Conservation (phyloP, 2,797 vertebrate species). For the Xiphorhynchus erythropygius region DNA sequence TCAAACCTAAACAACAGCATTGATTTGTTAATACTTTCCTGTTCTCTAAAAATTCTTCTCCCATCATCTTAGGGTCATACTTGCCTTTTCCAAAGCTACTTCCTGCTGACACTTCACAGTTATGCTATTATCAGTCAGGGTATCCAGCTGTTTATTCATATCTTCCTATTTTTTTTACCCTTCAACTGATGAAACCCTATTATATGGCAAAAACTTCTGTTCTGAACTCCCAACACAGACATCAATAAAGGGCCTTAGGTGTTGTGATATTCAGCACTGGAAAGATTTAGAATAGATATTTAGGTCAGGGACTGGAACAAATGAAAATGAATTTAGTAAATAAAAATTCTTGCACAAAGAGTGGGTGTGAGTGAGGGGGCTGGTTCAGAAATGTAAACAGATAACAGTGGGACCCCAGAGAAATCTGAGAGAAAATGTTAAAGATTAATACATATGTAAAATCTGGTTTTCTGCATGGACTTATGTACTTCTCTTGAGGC, state of each 20-base stretch:
- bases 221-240: not conserved
- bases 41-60: not conserved
- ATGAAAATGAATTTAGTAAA: not conserved
- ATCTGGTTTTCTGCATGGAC: not conserved
- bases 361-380: not conserved
- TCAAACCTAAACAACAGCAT: not conserved
- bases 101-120: not conserved
- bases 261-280: not conserved
- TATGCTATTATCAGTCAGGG: not conserved
- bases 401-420: not conserved
- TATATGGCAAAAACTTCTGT: not conserved
- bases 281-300: not conserved
- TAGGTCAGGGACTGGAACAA: not conserved
- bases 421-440: not conserved
- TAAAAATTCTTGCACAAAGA: not conserved
- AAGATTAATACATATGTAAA: not conserved
- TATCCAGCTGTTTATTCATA: not conserved
- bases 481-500: not conserved
- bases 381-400: not conserved
- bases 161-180: too few species aligned
- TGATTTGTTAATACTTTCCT: not conserved
- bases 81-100: not conserved
- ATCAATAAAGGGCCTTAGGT: not conserved
- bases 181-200: not conserved
- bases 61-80: not conserved